Conservation (phyloP, 92 coral and sea anemone species). For the Paramuricea clavata region DNA sequence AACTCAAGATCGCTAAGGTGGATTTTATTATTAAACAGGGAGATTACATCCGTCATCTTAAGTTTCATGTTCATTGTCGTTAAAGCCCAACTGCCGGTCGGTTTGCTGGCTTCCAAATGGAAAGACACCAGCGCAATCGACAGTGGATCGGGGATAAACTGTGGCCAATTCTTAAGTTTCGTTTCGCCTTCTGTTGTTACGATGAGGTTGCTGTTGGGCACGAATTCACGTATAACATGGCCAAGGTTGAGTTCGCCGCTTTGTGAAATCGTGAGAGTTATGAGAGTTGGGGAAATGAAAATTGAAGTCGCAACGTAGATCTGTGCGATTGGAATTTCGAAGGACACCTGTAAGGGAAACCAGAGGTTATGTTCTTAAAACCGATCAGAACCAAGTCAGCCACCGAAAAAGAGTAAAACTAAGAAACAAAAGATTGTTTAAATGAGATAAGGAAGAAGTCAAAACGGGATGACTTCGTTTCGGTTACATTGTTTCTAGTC, state of each 20-base stretch:
- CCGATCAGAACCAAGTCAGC: no score
- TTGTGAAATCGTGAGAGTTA: constrained; percentile 4
- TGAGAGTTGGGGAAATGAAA: constrained; percentile 3
- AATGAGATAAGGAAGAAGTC: no score
- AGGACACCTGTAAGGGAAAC: no score
- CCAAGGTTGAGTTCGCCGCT: constrained; percentile 2
- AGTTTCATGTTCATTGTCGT: constrained; percentile 13
- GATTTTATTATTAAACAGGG: background rate
- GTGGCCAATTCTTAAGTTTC: background rate
- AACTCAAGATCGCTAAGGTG: background rate
- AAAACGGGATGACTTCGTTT: no score
- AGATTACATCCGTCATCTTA: background rate
- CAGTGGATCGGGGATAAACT: constrained; percentile 8
- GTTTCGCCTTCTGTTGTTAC: background rate
- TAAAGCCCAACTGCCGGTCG: background rate
- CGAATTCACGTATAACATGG: background rate
- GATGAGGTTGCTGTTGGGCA: background rate
- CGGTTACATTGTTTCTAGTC: no score
- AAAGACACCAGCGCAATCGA: background rate
- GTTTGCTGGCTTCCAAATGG: background rate
- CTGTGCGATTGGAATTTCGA: background rate
- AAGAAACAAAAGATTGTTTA: no score
- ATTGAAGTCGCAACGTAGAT: background rate
- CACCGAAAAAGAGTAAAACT: no score
- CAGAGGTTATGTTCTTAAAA: no score